Evolutionary conservation across 2,888 invertebrate species (phyloP), one percentile per base, ranked within the genome.

Genomic region (Polia nebulosa): DNA sequence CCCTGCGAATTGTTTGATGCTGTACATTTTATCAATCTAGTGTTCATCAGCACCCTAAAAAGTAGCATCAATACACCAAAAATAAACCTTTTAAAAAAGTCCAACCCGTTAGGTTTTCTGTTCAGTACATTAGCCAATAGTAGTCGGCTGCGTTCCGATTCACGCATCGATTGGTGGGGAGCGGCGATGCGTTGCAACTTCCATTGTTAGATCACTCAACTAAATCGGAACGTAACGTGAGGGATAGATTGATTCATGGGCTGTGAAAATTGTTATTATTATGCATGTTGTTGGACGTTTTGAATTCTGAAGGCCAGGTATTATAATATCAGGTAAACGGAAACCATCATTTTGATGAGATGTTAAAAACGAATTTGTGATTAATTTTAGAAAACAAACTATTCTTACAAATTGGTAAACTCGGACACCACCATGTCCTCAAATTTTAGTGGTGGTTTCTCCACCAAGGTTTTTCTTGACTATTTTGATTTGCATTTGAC

Each of bases 61-160:
- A 34, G 11, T 20, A 11, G 2, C 39, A 25, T 29, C 11, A 34
- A 39, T 45, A 34, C 7, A 77, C 39, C 53, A 47, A 67, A 76
- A 71, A 72, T 76, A 82, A 51, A 25, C 39, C 39, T 34, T 51
- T 76, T 71, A 45, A 67, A 61, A 76, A 76, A 49, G 47, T 51
- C 29, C 76, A 68, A 53, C 67, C 58, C 76, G 75, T 66, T 79
- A 77, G 72, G 76, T 78, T 81, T 76, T 73, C 76, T 78, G 71
- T 82, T 45, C 70, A 84, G 74, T 76, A 84, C 71, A 84, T 82
- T 84, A 84, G 70, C 64, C 70, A 77, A 66, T 76, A 29, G 76
- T 69, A 72, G 82, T 55, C 63, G 67, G 53, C 72, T 72, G 65
- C 73, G 76, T 78, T 81, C 76, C 68, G 65, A 71, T 78, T 81